Evolutionary conservation across 2,113 vertebrate species (phyloP), one percentile per base, ranked within the genome.

Genomic region (Trachemys scripta): DNA sequence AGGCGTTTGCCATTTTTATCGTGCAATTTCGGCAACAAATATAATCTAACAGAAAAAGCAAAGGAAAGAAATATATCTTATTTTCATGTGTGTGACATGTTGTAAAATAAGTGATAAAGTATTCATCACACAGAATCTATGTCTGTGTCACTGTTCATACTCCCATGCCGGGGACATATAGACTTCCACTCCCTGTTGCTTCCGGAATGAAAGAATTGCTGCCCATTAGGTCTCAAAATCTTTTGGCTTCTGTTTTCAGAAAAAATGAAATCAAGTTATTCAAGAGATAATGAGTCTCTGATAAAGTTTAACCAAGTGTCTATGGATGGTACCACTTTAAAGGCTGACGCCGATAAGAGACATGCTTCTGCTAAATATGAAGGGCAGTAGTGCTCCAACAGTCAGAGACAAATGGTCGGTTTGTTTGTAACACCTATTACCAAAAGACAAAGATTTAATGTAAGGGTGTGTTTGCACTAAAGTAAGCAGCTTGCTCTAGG

Each of bases 391-490:
- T 22, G 53, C 53, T 54, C 53, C 53, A 22, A 54, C 2, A 54
- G 53, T 54, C 53, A 54, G 20, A 54, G 20, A 54, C 92, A 83
- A 95, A 94, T 88, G 95, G 94, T 96, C 35, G 47, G 96, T 94
- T 97, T 95, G 93, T 95, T 97, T 95, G 94, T 84, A 96, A 85
- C 87, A 56, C 97, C 90, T 95, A 93, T 93, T 95, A 94, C 76
- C 94, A 84, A 96, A 95, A 95, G 59, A 84, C 80, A 84, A 45
- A 88, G 78, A 89, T 92, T 78, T 24, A 84, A 49, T 65, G 10
- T 79, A 92, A 96, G 94, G 95, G n/a, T 5, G 8, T 72, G 35
- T 75, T 75, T 42, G 20, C 69, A 42, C 69, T 42, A 42, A 38
- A 3, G 69, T n/a, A 75, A 75, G 20, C 4, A 22, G n/a, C 38